phyloP scores from a whole-genome alignment of 2,797 vertebrate species.

The Perodicticus potto region DNA sequence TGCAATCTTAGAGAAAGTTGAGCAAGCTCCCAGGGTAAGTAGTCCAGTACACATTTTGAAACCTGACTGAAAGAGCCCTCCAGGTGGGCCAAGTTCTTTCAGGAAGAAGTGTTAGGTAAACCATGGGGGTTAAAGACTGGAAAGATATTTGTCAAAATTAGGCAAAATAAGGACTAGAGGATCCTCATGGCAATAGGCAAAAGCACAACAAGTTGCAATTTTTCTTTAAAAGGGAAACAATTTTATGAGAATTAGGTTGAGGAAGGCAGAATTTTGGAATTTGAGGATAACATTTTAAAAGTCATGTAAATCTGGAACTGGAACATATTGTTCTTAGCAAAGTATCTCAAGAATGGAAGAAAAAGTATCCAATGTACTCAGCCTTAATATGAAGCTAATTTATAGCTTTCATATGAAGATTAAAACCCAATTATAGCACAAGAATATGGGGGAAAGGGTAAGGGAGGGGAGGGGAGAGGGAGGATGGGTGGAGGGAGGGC shows the following conservation, averaged over 20 bases:
- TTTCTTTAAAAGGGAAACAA: background rate
- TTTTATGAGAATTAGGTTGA: background rate
- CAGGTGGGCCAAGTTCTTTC: background rate
- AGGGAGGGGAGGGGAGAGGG: no score
- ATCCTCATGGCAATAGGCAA: background rate
- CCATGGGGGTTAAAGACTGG: background rate
- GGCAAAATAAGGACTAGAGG: background rate
- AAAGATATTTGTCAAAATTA: background rate
- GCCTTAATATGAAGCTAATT: no score
- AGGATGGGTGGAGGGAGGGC: no score
- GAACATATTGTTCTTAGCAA: no score
- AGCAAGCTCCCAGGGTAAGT: background rate
- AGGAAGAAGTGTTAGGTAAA: constrained; percentile 18
- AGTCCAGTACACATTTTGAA: constrained; percentile 50
- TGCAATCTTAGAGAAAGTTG: constrained; percentile 46
- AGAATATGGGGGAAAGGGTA: no score
- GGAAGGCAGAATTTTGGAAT: background rate
- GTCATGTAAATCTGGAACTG: background rate
- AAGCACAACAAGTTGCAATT: background rate
- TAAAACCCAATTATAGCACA: no score
- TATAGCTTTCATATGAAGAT: no score
- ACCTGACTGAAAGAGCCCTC: constrained; percentile 9
- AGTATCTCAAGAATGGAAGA: no score
- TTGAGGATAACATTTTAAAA: constrained; percentile 28
- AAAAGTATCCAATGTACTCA: no score